Evolutionary conservation across 2,113 vertebrate species (phyloP).

Genomic region (Dipodomys spectabilis): DNA sequence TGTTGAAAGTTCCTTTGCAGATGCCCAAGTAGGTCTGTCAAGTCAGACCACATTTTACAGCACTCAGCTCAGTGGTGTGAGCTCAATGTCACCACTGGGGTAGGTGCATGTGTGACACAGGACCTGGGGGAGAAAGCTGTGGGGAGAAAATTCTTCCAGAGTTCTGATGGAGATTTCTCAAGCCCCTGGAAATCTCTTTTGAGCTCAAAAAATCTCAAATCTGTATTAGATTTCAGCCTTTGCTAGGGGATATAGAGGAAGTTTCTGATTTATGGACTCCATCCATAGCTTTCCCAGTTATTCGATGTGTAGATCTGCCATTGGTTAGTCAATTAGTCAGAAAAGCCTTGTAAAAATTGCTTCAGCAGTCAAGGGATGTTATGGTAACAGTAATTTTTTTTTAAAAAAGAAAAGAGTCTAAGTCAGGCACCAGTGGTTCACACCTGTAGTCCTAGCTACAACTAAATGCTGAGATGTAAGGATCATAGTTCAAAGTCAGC

Average conservation of each 20-base stretch:
- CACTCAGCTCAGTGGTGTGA: background rate
- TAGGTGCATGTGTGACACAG: background rate
- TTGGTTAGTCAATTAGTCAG: constrained; percentile 54
- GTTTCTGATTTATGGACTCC: constrained; percentile 73
- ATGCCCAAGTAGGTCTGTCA: background rate
- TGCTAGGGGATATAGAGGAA: constrained; percentile 51
- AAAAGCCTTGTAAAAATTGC: constrained; percentile 56
- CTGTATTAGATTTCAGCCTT: constrained; percentile 55
- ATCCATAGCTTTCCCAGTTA: constrained; percentile 62
- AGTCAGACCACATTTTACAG: background rate
- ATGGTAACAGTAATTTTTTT: background rate
- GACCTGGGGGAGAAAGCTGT: background rate
- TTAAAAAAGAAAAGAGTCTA: background rate
- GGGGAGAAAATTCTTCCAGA: background rate
- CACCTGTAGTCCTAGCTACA: no score
- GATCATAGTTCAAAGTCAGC: no score
- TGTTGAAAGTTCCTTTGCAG: background rate
- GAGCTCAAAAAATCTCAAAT: constrained; percentile 51
- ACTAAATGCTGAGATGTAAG: no score
- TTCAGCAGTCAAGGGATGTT: background rate
- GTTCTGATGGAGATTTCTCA: background rate
- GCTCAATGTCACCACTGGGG: background rate
- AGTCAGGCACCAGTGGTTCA: no score
- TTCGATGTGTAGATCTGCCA: constrained; percentile 58
- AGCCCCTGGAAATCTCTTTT: constrained; percentile 31